Evolutionary conservation across 2,888 invertebrate species (phyloP), one percentile per base, ranked within the genome.

Genomic region (Spodoptera exigua): DNA sequence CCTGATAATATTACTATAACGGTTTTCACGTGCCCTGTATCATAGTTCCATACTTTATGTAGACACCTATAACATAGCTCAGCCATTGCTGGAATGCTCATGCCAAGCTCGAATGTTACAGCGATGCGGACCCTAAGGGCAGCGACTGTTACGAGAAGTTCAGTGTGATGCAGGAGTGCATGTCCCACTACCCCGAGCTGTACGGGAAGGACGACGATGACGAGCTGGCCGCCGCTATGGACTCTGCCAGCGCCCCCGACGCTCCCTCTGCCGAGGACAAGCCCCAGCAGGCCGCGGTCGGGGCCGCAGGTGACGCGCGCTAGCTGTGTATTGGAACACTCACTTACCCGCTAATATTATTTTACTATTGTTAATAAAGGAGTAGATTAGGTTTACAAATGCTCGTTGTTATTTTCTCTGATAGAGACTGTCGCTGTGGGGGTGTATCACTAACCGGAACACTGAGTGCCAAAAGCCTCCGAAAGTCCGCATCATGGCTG

Each of bases 121-220:
- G 98, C 71, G 95, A 95, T 60, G 96, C 96, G 2, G 98, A 99
- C 2, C 97, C 98, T 0, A 99, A 99, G 90, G 99, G 99, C 53
- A 97, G 97, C 45, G 98, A 99, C 82, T 99, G 99, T 89, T 97
- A 97, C 83, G 97, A 98, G 68, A 95, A 97, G 77, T 99, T 99
- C 90, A 96, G 97, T 84, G 95, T 95, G 51, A 99, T 99, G 98
- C 98, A 98, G 85, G 95, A 96, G 32, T 99, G 99, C 86, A 98
- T 99, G 97, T 93, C 96, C 41, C 94, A 96, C 71, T 99, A 96
- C 93, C 99, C 99, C 4, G 96, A 96, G 18, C 95, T 99, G 21
- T 99, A 99, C 82, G 96, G 96, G 51, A 94, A 95, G n/a, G 95
- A 95, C 39, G 94, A 95, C 12, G 95, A 95, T 21, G 95, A 95